Evolutionary conservation across 1,140 invertebrate genomes (phyloP), one percentile per base, ranked within the genome.

Genomic region (Protaetia brevitarsis): DNA sequence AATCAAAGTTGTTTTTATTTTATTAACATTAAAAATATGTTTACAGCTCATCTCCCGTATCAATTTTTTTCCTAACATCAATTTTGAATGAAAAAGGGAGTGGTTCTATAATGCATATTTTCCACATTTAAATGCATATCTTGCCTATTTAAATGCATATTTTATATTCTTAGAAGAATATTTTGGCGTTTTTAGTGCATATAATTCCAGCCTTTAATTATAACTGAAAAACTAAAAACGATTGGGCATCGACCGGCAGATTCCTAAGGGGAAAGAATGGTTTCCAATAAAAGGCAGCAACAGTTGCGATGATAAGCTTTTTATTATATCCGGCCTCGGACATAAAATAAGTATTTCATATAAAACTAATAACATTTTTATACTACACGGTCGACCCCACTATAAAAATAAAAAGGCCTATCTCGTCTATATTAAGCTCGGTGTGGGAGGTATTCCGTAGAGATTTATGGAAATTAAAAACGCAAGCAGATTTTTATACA

Each of bases 401-500:
- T 51, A 51, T 51, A 51, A 51, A 19, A 23, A 51, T 51, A 51
- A 51, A 51, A 51, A 23, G 26, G 41, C 41, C n/a, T 51, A 23
- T 23, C 41, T 51, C 41, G 21, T 51, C 26, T 51, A 51, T 51
- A 51, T 51, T 51, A 51, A 51, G 26, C 41, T n/a, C n/a, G n/a
- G n/a, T n/a, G 13, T 19, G 41, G 41, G 41, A 51, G 19, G 41
- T 23, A 51, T 51, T n/a, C 7, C 41, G 16, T 8, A 51, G 41
- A 51, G 41, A 51, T 51, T 51, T 51, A 51, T 51, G 41, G 26
- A 51, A 51, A 51, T 51, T 51, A 51, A 51, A 51, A 51, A 23
- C 41, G 41, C 26, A 51, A 21, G 41, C 16, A 51, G 41, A 51
- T 51, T 23, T 51, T 51, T 19, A 51, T 51, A 19, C 26, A 51